Evolutionary conservation across 2,113 vertebrate species (phyloP).

Genomic region (Lampris incognitus): DNA sequence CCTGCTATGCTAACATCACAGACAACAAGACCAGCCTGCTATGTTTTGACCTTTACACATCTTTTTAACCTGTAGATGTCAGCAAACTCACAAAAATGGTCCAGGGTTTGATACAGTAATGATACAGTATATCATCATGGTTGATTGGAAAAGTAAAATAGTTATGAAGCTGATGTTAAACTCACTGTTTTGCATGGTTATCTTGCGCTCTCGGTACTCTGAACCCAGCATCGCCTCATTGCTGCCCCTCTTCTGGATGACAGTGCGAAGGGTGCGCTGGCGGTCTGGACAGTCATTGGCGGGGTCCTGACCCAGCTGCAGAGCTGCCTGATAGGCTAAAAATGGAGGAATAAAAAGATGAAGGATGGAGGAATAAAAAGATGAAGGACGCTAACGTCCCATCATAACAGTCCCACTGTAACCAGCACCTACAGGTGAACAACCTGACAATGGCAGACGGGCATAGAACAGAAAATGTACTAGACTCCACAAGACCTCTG

Average conservation of each 20-base stretch:
- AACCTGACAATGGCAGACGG: background rate
- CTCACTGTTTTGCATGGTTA: slow-evolving; percentile 95
- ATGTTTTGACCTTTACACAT: too few relatives aligned
- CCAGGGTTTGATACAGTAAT: too few relatives aligned
- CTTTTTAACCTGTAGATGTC: too few relatives aligned
- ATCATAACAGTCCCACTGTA: background rate
- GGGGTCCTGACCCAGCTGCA: slow-evolving; percentile 92
- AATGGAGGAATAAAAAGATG: background rate
- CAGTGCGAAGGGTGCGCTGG: slow-evolving; percentile 89
- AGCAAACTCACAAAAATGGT: too few relatives aligned
- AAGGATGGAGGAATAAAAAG: background rate
- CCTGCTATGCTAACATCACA: too few relatives aligned
- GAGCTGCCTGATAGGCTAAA: slow-evolving; percentile 89
- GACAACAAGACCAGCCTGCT: too few relatives aligned
- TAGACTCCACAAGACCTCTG: too few relatives aligned
- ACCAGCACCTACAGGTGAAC: background rate
- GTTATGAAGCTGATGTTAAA: slow-evolving; percentile 20
- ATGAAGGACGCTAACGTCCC: background rate
- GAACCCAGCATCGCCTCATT: slow-evolving; percentile 87
- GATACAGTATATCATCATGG: too few relatives aligned
- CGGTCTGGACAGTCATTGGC: slow-evolving; percentile 90
- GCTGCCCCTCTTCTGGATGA: slow-evolving; percentile 90
- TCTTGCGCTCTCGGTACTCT: slow-evolving; percentile 92
- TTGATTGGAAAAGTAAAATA: too few relatives aligned
- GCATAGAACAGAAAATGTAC: too few relatives aligned